phyloP scores from a whole-genome alignment of 2,113 vertebrate species.

The Eonycteris spelaea region DNA sequence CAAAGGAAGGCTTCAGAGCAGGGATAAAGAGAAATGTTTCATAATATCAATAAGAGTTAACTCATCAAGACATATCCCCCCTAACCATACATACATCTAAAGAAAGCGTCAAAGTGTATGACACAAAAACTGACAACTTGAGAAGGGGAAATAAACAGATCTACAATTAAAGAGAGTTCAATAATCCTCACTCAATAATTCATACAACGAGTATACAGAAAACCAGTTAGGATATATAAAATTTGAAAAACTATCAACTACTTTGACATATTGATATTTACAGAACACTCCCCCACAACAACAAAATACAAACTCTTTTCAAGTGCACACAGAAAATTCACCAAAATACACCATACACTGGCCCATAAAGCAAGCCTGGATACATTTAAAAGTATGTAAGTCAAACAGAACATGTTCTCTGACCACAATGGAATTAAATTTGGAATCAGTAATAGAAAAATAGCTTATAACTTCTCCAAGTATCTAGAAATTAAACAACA shows the following conservation, averaged over 20 bases:
- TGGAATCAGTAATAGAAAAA: background rate
- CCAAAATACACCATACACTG: background rate
- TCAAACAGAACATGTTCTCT: background rate
- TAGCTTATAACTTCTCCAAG: background rate
- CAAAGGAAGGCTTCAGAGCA: background rate
- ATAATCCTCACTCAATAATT: background rate
- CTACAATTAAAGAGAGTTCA: background rate
- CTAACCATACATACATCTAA: background rate
- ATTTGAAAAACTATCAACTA: background rate
- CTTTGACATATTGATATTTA: background rate
- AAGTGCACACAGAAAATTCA: background rate
- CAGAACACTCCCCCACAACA: background rate
- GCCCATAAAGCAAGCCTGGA: background rate
- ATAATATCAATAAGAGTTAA: background rate
- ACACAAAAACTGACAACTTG: background rate
- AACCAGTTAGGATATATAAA: background rate
- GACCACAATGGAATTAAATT: background rate
- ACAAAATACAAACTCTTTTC: background rate
- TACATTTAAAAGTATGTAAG: background rate
- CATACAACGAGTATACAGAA: background rate
- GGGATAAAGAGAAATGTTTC: background rate
- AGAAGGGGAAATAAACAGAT: background rate
- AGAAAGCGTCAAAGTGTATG: background rate
- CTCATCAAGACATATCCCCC: background rate
- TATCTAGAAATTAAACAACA: slow-evolving; percentile 11